Conservation (phyloP, 2,797 vertebrate species). For the Sebastes elongatus region DNA sequence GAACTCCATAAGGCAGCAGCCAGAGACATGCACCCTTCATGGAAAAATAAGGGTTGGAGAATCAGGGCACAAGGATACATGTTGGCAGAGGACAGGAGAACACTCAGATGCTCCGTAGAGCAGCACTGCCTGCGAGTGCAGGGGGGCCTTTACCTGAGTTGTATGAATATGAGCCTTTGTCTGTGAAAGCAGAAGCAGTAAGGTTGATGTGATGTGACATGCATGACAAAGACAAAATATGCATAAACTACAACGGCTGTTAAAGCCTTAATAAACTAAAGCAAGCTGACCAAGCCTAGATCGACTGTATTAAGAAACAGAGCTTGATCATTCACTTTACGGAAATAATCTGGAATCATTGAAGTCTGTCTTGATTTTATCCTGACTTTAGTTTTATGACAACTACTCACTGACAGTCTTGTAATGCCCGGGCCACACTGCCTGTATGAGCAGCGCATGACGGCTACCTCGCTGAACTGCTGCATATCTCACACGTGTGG, state of each 20-base stretch:
- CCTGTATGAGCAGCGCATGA: too few relatives aligned
- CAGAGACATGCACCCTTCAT: slow-evolving; percentile 33
- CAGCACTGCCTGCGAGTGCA: slow-evolving; percentile 66
- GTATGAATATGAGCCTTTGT: slow-evolving; percentile 92
- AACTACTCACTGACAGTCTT: not conserved
- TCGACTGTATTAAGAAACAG: not conserved
- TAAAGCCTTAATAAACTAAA: not conserved
- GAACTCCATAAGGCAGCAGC: slow-evolving; percentile 35
- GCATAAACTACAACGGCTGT: not conserved
- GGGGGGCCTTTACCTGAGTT: slow-evolving; percentile 91
- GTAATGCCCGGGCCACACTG: too few relatives aligned
- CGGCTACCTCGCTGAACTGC: too few relatives aligned
- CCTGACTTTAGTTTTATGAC: not conserved
- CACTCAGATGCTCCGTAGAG: slow-evolving; percentile 62
- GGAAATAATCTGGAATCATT: not conserved
- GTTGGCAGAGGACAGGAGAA: slow-evolving; percentile 56
- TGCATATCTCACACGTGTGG: too few relatives aligned
- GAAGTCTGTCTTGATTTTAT: not conserved
- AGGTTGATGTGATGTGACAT: slow-evolving; percentile 74
- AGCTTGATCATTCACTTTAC: not conserved
- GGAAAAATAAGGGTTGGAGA: slow-evolving; percentile 13
- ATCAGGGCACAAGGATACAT: slow-evolving; percentile 40
- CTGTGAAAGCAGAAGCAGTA: slow-evolving; percentile 90
- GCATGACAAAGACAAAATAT: slow-evolving; percentile 26
- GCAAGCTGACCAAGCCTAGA: too few relatives aligned